A percentile compares a stretch with the other conserved stretches of the same genome.
Conservation (phyloP, 2,888 invertebrate species). For the Nymphalis urticae region DNA sequence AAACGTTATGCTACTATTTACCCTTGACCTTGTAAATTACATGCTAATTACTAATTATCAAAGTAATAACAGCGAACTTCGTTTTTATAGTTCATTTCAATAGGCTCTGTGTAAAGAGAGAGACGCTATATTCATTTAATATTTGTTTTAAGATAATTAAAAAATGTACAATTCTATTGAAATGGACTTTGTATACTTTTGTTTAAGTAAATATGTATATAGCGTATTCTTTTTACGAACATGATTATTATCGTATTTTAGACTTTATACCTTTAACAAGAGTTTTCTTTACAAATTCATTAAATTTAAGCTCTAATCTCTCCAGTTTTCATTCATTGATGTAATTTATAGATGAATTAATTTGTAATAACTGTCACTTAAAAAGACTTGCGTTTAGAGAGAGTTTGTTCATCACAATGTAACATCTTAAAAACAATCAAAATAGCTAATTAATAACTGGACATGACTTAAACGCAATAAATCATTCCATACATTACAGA, state of each 20-base stretch:
- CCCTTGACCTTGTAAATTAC: conserved; percentile 33
- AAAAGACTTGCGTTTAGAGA: background rate
- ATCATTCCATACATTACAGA: conserved; percentile 45
- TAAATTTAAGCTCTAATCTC: too few species aligned
- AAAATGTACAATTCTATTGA: background rate
- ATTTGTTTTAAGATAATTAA: background rate
- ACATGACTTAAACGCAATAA: conserved; percentile 35
- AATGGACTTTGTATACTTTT: background rate
- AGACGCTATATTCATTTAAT: background rate
- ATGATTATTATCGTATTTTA: too few species aligned
- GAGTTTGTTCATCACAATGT: conserved; percentile 11
- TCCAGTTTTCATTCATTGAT: background rate
- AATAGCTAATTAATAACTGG: conserved; percentile 14
- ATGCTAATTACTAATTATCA: conserved; percentile 25
- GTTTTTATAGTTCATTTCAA: conserved; percentile 5
- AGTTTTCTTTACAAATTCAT: too few species aligned
- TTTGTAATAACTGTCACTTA: too few species aligned
- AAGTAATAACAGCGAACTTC: background rate
- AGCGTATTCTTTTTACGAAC: too few species aligned
- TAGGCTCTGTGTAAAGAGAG: background rate
- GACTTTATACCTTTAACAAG: too few species aligned
- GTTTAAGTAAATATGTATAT: background rate
- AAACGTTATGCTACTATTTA: conserved; percentile 3
- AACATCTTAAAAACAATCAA: conserved; percentile 5
- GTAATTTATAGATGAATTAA: background rate